phyloP scores from a whole-genome alignment of 2,113 vertebrate genomes.

The Peromyscus polionotus region DNA sequence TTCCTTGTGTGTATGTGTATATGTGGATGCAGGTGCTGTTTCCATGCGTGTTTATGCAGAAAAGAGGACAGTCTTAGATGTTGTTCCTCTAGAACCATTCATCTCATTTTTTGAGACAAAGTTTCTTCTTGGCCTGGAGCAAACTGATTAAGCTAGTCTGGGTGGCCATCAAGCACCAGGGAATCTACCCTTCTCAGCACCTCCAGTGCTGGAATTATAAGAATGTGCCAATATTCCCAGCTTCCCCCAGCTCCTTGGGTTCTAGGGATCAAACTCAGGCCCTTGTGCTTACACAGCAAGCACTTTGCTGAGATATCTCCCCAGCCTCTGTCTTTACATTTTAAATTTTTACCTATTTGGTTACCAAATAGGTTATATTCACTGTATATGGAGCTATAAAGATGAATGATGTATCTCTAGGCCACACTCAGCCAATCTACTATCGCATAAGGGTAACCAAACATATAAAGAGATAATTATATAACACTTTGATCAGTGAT shows the following conservation, averaged over 20 bases:
- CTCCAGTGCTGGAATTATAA: neutral
- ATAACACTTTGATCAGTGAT: neutral
- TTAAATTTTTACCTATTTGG: neutral
- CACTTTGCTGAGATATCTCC: neutral
- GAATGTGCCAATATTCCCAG: neutral
- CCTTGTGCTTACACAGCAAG: neutral
- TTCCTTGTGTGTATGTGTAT: neutral
- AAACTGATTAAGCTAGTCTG: neutral
- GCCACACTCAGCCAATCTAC: neutral
- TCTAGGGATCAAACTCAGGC: neutral
- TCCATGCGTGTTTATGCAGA: neutral
- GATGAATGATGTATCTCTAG: neutral
- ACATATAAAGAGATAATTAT: conserved; percentile 2
- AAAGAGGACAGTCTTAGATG: neutral
- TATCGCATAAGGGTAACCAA: neutral
- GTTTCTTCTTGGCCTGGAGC: neutral
- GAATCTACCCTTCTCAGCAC: neutral
- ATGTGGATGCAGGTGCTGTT: neutral
- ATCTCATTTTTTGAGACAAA: neutral
- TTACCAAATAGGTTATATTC: neutral
- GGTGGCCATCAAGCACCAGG: neutral
- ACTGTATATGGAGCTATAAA: neutral
- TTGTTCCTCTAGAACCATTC: neutral
- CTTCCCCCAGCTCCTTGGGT: too few species aligned
- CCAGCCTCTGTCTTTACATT: neutral